Evolutionary conservation across 1,140 invertebrate species (phyloP), one percentile per base, ranked within the genome.

Genomic region (Drosophila obscura): DNA sequence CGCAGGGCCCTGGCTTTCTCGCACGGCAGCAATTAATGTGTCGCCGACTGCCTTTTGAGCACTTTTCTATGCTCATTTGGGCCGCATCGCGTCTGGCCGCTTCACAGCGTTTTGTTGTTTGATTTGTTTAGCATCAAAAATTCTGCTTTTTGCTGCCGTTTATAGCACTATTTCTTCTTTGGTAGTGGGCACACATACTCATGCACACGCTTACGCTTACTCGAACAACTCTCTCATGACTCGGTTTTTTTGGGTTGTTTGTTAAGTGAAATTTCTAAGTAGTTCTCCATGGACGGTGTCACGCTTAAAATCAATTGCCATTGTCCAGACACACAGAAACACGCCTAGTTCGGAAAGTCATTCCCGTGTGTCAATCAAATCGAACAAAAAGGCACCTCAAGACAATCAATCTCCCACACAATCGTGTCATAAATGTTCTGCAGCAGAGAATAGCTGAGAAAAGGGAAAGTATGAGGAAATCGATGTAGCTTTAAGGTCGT

Each of bases 21-120:
- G 67, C 66, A 82, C 84, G 69, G 49, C 65, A 65, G 82, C 82
- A 88, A 88, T 87, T 88, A 85, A 88, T 81, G 82, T 87, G 82
- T 75, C 82, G 81, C 73, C 68, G 65, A 35, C 60, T 85, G 73
- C 39, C 59, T 78, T 75, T 59, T 48, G 49, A 78, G 62, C 77
- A 65, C 80, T 77, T 75, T 73, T 73, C 51, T 55, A 62, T 48
- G 83, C 75, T 87, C 82, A 87, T 88, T 82, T 71, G 75, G 78
- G 83, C 66, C 83, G 69, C 51, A 44, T 61, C 51, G 43, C 41
- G 9, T 39, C 35, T 39, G 35, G 22, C 57, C 44, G 28, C 48
- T 43, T 35, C 49, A 24, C n/a, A 44, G 28, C 49, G 55, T 53
- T 69, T 71, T 76, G 71, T 80, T 73, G 69, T 76, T 77, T 66